phyloP scores from a whole-genome alignment of 1,140 invertebrate species.

The Pectinophora gossypiella region DNA sequence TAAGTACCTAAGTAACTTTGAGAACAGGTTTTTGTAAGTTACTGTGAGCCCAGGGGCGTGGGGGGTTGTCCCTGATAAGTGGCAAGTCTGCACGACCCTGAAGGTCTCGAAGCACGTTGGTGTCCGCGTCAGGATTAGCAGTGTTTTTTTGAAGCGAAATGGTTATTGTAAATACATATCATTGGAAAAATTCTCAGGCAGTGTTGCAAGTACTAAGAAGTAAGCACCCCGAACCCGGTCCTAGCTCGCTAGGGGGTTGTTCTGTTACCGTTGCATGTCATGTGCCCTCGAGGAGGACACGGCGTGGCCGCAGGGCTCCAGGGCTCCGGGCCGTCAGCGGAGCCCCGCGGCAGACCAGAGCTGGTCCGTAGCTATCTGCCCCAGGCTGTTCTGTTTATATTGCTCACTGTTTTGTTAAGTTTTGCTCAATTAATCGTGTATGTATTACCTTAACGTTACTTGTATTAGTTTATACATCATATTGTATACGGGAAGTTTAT shows the following conservation, averaged over 20 bases:
- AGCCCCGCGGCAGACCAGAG: too few species aligned
- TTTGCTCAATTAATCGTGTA: slow-evolving; percentile 70
- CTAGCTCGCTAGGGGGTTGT: not conserved
- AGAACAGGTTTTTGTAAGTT: slow-evolving; percentile 38
- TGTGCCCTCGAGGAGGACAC: not conserved
- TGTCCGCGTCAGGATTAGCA: slow-evolving; percentile 12
- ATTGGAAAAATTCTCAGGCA: slow-evolving; percentile 42
- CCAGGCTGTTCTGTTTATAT: slow-evolving; percentile 46
- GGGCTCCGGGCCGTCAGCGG: too few species aligned
- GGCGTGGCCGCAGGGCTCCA: too few species aligned
- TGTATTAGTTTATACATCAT: slow-evolving; percentile 42
- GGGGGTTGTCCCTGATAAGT: not conserved
- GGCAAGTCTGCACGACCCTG: slow-evolving; percentile 15
- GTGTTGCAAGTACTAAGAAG: slow-evolving; percentile 30
- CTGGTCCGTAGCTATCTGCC: slow-evolving; percentile 6
- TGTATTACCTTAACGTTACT: slow-evolving; percentile 48
- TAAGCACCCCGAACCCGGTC: not conserved
- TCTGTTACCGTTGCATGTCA: not conserved
- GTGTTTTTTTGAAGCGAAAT: slow-evolving; percentile 36
- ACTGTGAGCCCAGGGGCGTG: slow-evolving; percentile 32
- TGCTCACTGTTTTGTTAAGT: slow-evolving; percentile 71
- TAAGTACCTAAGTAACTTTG: slow-evolving; percentile 46
- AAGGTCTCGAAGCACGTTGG: not conserved
- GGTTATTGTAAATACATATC: slow-evolving; percentile 64
- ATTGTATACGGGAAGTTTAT: slow-evolving; percentile 33